Conservation (phyloP, 1,140 invertebrate species). For the Agrypnia vestita region DNA sequence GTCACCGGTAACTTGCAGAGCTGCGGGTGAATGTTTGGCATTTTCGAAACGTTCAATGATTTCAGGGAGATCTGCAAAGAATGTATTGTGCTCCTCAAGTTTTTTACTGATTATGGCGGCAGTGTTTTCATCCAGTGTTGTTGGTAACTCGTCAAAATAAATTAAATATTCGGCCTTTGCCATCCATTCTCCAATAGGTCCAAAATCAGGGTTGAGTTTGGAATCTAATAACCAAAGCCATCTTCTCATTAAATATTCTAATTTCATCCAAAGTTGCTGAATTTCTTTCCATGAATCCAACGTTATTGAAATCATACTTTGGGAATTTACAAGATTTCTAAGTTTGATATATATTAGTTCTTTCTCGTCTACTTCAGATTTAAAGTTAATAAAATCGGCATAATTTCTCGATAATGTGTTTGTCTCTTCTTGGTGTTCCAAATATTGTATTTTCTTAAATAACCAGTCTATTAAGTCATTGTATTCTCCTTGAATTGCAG, state of each 20-base stretch:
- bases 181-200: constrained; percentile 91
- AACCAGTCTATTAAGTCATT: constrained; percentile 87
- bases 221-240: constrained; percentile 92
- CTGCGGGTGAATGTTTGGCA: constrained; percentile 76
- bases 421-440: constrained; percentile 81
- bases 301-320: constrained; percentile 85
- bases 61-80: constrained; percentile 87
- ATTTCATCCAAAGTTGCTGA: constrained; percentile 82
- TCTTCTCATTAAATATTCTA: constrained; percentile 83
- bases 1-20: constrained; percentile 79
- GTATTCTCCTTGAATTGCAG: constrained; percentile 86
- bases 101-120: constrained; percentile 89
- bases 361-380: constrained; percentile 82
- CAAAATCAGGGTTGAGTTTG: constrained; percentile 86
- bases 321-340: constrained; percentile 82
- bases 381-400: constrained; percentile 81
- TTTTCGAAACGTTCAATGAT: constrained; percentile 85
- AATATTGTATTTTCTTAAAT: constrained; percentile 80
- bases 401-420: constrained; percentile 78
- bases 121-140: constrained; percentile 88
- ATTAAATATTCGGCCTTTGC: constrained; percentile 89
- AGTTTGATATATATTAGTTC: constrained; percentile 81
- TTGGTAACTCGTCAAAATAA: constrained; percentile 86
- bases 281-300: constrained; percentile 86
- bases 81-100: constrained; percentile 90